Conservation (phyloP, 2,113 vertebrate genomes). For the Amphiprion ocellaris region DNA sequence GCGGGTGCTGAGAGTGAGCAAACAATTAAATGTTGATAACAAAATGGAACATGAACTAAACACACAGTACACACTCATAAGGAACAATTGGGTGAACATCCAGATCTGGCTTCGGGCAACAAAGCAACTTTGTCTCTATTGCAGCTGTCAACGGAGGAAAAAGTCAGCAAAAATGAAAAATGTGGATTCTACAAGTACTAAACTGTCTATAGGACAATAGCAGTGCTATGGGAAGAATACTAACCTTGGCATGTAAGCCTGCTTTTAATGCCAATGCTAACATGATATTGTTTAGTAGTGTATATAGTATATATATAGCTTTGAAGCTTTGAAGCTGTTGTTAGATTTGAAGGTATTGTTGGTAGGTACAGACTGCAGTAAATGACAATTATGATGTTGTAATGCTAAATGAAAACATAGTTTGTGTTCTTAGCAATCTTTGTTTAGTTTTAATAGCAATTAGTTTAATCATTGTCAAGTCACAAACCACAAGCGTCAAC, state of each 20-base stretch:
- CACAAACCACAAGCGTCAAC: no score
- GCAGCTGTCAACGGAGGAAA: background rate
- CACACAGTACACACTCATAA: background rate
- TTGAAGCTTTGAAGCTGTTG: no score
- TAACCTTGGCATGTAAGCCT: background rate
- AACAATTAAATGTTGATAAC: conserved; percentile 26
- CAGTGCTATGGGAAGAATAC: background rate
- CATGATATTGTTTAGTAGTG: no score
- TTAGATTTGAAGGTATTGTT: no score
- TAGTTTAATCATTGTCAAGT: no score
- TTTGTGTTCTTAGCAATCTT: no score
- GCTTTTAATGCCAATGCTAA: no score
- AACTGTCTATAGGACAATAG: background rate
- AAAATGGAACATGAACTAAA: conserved; percentile 25
- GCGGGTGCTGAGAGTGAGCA: background rate
- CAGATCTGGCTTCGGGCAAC: background rate
- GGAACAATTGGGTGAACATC: conserved; percentile 12
- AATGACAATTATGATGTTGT: no score
- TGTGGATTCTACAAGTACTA: background rate
- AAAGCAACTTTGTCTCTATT: conserved; percentile 1
- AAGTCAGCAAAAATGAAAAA: background rate
- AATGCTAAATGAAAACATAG: no score
- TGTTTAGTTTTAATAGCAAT: no score
- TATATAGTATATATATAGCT: no score
- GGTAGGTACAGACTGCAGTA: no score